A percentile compares a stretch with the other conserved stretches of the same genome.
phyloP scores from a whole-genome alignment of 1,140 invertebrate species.

The Cydia splendana region DNA sequence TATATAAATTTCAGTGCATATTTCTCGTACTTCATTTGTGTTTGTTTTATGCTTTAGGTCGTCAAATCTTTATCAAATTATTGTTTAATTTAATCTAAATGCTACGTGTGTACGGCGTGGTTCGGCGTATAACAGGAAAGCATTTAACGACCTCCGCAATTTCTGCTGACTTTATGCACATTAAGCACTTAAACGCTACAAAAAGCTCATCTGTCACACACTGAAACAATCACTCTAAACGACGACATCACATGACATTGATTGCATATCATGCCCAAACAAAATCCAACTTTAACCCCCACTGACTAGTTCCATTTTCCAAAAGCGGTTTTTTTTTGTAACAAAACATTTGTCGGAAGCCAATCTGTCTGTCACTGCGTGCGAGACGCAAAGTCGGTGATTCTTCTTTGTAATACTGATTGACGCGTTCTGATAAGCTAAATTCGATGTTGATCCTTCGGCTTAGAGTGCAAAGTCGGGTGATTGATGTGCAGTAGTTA shows the following conservation, averaged over 20 bases:
- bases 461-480: conserved; percentile 41
- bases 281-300: conserved; percentile 11
- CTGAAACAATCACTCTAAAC: conserved; percentile 27
- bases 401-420: conserved; percentile 55
- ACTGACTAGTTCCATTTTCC: neutral
- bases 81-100: too few relatives aligned
- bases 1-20: too few relatives aligned
- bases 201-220: conserved; percentile 35
- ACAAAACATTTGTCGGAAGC: conserved; percentile 22
- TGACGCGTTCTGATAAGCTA: conserved; percentile 51
- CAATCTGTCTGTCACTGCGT: conserved; percentile 42
- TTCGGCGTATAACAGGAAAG: too few relatives aligned
- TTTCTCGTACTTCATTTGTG: too few relatives aligned
- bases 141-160: neutral
- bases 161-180: conserved; percentile 36
- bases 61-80: too few relatives aligned
- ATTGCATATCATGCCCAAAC: conserved; percentile 5
- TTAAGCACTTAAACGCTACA: conserved; percentile 3
- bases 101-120: too few relatives aligned
- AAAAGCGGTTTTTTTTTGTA: neutral
- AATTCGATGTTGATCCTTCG: conserved; percentile 44
- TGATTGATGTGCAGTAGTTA: conserved; percentile 47
- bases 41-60: too few relatives aligned
- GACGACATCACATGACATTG: conserved; percentile 24
- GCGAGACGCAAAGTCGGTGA: conserved; percentile 48